Percentiles rank a stretch among this genome's conserved stretches.
Conservation (phyloP, 2,113 vertebrate genomes). For the Strigops habroptila region DNA sequence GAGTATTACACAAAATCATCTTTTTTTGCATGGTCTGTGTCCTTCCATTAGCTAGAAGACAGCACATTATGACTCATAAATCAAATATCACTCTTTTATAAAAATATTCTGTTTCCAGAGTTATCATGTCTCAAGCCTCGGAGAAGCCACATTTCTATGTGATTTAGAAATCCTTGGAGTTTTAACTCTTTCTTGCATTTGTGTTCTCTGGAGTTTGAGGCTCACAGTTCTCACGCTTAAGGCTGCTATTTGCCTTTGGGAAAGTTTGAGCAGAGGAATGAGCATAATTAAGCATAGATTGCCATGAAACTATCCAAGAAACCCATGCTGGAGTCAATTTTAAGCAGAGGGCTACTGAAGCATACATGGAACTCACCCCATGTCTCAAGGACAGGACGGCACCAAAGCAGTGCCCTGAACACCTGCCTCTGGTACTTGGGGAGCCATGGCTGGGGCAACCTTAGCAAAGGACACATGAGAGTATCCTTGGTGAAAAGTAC, state of each 20-base stretch:
- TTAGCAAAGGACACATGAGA: rapidly evolving
- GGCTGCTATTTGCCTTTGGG: rapidly evolving
- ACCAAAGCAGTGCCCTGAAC: rapidly evolving
- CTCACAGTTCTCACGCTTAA: background rate
- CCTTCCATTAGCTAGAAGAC: background rate
- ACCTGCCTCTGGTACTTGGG: too few relatives aligned
- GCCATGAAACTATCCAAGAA: background rate
- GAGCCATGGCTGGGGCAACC: rapidly evolving
- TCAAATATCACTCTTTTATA: background rate
- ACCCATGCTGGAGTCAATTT: rapidly evolving
- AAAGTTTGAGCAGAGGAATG: rapidly evolving
- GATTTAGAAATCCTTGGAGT: background rate
- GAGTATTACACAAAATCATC: background rate
- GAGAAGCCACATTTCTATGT: background rate
- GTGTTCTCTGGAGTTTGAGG: background rate
- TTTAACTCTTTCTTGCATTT: background rate
- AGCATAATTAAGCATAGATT: background rate
- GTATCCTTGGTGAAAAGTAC: rapidly evolving
- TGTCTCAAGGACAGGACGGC: rapidly evolving
- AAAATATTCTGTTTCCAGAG: background rate
- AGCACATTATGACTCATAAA: background rate
- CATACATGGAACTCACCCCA: rapidly evolving
- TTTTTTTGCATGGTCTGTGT: background rate
- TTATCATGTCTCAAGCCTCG: background rate
- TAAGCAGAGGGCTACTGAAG: background rate